These are phyloP conservation scores for Malthinus flaveolus DNA, from an alignment of 2,888 invertebrate genomes.

Conservation along the genomic window DNA sequence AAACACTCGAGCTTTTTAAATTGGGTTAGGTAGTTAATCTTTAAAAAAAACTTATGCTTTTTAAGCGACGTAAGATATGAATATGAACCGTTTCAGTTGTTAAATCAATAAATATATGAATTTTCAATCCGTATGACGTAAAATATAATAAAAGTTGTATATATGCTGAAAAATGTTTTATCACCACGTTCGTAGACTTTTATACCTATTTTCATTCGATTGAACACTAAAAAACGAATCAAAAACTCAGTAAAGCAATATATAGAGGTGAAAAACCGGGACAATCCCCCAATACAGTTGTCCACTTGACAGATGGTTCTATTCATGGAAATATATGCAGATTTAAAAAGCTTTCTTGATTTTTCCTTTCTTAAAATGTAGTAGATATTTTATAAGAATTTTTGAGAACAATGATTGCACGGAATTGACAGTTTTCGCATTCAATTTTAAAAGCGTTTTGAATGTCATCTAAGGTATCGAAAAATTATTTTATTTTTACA, in stretches of 20 bases:
- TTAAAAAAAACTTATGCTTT: too few species aligned
- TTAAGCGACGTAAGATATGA: too few species aligned
- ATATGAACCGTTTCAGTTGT: slow-evolving; percentile 10
- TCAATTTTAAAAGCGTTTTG: slow-evolving; percentile 10
- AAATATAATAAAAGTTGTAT: slow-evolving; percentile 41
- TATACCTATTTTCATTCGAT: slow-evolving; percentile 50
- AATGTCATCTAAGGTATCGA: too few species aligned
- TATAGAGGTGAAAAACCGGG: slow-evolving; percentile 40
- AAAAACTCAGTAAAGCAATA: slow-evolving; percentile 44
- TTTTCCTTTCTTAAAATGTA: slow-evolving; percentile 26
- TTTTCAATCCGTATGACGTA: slow-evolving; percentile 34
- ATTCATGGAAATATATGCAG: slow-evolving; percentile 35
- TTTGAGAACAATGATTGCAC: slow-evolving; percentile 9
- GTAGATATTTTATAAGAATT: slow-evolving; percentile 21
- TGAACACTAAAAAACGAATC: slow-evolving; percentile 50
- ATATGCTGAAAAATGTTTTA: slow-evolving; percentile 44
- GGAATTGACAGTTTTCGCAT: slow-evolving; percentile 2
- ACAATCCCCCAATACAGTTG: slow-evolving; percentile 34
- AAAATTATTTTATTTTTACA: too few species aligned
- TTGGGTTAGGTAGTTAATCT: too few species aligned
- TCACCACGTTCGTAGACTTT: slow-evolving; percentile 47
- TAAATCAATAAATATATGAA: slow-evolving; percentile 30
- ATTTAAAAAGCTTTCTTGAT: slow-evolving; percentile 33
- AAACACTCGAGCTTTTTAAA: too few species aligned
- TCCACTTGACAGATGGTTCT: slow-evolving; percentile 37